Conservation (phyloP, 2,113 vertebrate genomes). For the Petaurus breviceps region DNA sequence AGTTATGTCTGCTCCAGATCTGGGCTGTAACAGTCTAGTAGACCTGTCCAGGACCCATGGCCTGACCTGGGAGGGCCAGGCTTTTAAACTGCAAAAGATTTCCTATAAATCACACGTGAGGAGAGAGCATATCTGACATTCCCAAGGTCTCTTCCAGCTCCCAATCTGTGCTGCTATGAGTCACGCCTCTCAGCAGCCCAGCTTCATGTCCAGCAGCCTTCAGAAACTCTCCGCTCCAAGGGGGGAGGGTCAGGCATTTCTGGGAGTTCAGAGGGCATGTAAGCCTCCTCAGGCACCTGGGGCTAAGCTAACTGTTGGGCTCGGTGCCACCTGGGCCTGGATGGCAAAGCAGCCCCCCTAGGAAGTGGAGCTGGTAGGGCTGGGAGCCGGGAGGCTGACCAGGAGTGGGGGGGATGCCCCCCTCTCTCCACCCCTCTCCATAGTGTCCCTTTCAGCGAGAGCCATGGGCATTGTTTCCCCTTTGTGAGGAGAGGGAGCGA, state of each 20-base stretch:
- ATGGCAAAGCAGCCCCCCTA: background rate
- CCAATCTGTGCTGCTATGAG: background rate
- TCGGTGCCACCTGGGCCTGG: background rate
- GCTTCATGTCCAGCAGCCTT: background rate
- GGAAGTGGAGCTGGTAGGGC: background rate
- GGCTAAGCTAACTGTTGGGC: background rate
- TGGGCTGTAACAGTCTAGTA: too few relatives aligned
- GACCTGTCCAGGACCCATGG: too few relatives aligned
- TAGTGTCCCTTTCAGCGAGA: constrained; percentile 66
- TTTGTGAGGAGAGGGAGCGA: constrained; percentile 69
- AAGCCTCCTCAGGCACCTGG: background rate
- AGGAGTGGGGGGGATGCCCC: background rate
- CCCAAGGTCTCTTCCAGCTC: background rate
- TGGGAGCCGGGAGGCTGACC: too few relatives aligned
- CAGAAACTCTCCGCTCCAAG: background rate
- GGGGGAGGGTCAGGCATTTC: background rate
- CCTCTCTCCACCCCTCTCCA: constrained; percentile 20
- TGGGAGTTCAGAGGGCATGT: background rate
- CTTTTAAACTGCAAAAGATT: background rate
- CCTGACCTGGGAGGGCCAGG: background rate
- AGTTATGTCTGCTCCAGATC: background rate
- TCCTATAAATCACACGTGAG: background rate
- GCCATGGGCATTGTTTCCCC: constrained; percentile 60
- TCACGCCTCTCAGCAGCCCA: background rate
- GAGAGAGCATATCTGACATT: background rate